phyloP scores from a whole-genome alignment of 2,797 vertebrate genomes.

The Enteromius argenteus region DNA sequence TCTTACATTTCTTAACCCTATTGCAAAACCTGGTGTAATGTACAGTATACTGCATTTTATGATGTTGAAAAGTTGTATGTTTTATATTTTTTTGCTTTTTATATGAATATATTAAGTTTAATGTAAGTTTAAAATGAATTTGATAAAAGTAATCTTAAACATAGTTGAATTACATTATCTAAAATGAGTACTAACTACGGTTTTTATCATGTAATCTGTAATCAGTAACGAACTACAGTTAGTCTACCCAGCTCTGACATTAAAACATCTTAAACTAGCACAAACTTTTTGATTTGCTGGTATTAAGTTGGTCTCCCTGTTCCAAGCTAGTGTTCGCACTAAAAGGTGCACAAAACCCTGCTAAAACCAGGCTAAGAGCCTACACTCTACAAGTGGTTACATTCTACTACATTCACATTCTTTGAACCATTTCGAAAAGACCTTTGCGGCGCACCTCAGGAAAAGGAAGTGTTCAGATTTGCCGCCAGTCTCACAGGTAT shows the following conservation, averaged over 20 bases:
- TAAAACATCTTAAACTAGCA: background rate
- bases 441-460: background rate
- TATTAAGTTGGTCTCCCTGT: background rate
- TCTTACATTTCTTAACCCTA: too few relatives aligned
- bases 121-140: background rate
- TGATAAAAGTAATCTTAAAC: background rate
- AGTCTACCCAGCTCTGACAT: background rate
- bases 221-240: background rate
- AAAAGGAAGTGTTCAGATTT: background rate
- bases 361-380: background rate
- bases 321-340: background rate
- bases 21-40: background rate
- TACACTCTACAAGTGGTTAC: background rate
- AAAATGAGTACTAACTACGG: background rate
- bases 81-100: background rate
- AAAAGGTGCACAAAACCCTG: background rate
- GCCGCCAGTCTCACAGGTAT: conserved; percentile 1
- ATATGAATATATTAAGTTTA: too few relatives aligned
- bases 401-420: background rate
- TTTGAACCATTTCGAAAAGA: conserved; percentile 20
- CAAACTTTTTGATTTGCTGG: background rate
- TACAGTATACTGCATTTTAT: background rate
- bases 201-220: background rate
- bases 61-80: background rate
- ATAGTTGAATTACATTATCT: background rate